Base-by-base conservation (phyloP, 1,140 invertebrate genomes). In the Tetramorium parvispinum region DNA sequence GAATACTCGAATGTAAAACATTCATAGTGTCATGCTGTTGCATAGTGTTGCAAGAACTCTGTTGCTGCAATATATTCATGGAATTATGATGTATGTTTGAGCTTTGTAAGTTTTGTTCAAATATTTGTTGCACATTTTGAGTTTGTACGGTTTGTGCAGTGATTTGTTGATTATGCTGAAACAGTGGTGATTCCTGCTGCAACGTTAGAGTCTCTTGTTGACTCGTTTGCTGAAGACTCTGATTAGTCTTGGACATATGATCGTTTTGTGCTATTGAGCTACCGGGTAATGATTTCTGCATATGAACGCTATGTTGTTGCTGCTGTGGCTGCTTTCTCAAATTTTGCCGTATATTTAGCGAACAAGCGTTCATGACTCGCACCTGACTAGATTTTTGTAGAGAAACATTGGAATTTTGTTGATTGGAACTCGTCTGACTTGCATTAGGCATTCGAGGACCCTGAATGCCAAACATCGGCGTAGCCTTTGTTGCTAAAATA, bases 81-180 rank as follows among this genome's bases (percentile, higher is more conserved):
- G 94, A 89, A 87, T 94, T 92, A 6, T 93, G 92, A 65, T 93
- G 92, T 21, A 92, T 89, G 63, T 88, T 88, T 59, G 89, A 93
- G 70, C 75, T 92, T 94, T 93, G 93, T 49, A 94, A 66, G 89
- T 91, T 94, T 57, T 94, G 94, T 61, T 95, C 94, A 43, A 94
- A 93, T 18, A 94, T 92, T 37, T 95, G 93, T 68, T 95, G 94
- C 18, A 94, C 91, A 77, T 95, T 95, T 78, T 95, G 91, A 6
- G 92, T 92, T 73, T 95, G 95, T 4, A 95, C 92, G 1, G 92
- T 93, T 79, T 95, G 94, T 4, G 94, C 91, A 2, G 94, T 93
- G 59, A 95, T 93, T 66, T 95, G 93, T 49, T 92, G 92, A 87
- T 90, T 94, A 65, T 89, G 90, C 46, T 91, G 90, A 65, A 83